Conservation (phyloP, 2,888 invertebrate species). For the Pediacus dermestoides region DNA sequence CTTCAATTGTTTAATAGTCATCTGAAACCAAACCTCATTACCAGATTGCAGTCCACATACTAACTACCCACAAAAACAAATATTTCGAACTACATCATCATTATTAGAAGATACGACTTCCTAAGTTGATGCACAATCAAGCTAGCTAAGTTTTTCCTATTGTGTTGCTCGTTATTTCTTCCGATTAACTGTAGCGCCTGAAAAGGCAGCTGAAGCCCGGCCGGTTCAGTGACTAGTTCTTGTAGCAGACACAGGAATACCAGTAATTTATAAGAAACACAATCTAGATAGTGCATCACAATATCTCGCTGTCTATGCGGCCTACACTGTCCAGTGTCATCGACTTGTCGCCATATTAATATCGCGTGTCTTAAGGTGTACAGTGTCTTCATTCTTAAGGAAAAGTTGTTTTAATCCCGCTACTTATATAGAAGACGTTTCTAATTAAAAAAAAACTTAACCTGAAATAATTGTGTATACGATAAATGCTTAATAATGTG, state of each 20-base stretch:
- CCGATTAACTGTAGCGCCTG: slow-evolving; percentile 46
- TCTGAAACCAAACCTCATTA: background rate
- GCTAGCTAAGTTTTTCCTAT: slow-evolving; percentile 35
- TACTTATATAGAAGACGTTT: slow-evolving; percentile 31
- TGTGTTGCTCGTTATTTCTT: slow-evolving; percentile 41
- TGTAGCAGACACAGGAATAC: slow-evolving; percentile 42
- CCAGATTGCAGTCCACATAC: slow-evolving; percentile 16
- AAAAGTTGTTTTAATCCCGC: slow-evolving; percentile 42
- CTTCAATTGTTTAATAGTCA: no score
- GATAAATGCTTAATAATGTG: slow-evolving; percentile 8
- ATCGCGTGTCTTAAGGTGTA: slow-evolving; percentile 43
- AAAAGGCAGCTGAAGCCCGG: slow-evolving; percentile 42
- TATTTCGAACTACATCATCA: no score
- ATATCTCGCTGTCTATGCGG: slow-evolving; percentile 46
- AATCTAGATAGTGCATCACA: slow-evolving; percentile 48
- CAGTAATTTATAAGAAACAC: slow-evolving; percentile 48
- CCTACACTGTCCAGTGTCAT: slow-evolving; percentile 48
- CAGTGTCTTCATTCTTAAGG: slow-evolving; percentile 43
- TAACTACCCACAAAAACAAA: slow-evolving; percentile 29
- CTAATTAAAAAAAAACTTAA: slow-evolving; percentile 5
- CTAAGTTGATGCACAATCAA: slow-evolving; percentile 7
- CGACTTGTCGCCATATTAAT: slow-evolving; percentile 50
- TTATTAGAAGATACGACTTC: slow-evolving; percentile 2
- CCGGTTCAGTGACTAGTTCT: slow-evolving; percentile 45
- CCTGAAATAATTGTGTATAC: slow-evolving; percentile 8